A percentile compares a stretch with the other conserved stretches of the same genome.
phyloP scores from a whole-genome alignment of 2,888 invertebrate species.

The Cosmopolites sordidus region DNA sequence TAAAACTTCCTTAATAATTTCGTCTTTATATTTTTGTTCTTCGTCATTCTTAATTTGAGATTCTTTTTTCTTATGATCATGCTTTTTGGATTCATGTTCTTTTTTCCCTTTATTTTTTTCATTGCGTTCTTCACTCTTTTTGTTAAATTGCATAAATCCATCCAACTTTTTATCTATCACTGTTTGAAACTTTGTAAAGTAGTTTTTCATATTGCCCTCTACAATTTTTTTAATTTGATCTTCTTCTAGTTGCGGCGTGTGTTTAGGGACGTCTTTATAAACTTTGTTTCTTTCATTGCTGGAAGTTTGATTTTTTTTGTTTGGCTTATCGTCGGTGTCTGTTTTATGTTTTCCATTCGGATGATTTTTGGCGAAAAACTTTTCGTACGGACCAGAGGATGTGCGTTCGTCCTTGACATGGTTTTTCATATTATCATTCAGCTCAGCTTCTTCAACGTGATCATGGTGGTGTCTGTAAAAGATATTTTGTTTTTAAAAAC shows the following conservation, averaged over 20 bases:
- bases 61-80: neutral
- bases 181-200: constrained; percentile 30
- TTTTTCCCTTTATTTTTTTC: constrained; percentile 15
- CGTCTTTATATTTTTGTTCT: constrained; percentile 7
- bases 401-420: too few relatives aligned
- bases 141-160: constrained; percentile 19
- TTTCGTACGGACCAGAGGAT: constrained; percentile 7
- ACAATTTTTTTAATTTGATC: constrained; percentile 27
- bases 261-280: neutral
- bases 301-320: neutral
- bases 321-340: neutral
- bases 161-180: constrained; percentile 32
- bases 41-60: neutral
- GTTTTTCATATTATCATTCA: too few relatives aligned
- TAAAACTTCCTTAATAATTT: constrained; percentile 15
- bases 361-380: constrained; percentile 5
- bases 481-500: too few relatives aligned
- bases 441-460: too few relatives aligned
- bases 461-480: too few relatives aligned
- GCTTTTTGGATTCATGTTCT: neutral
- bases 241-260: constrained; percentile 5
- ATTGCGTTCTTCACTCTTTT: constrained; percentile 10
- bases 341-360: neutral
- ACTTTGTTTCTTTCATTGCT: neutral
- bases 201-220: constrained; percentile 30